Percentiles rank a stretch among this genome's conserved stretches.
These are phyloP conservation scores for Drosophila erecta DNA, from an alignment of 1,140 invertebrate genomes.

Conservation along the genomic window DNA sequence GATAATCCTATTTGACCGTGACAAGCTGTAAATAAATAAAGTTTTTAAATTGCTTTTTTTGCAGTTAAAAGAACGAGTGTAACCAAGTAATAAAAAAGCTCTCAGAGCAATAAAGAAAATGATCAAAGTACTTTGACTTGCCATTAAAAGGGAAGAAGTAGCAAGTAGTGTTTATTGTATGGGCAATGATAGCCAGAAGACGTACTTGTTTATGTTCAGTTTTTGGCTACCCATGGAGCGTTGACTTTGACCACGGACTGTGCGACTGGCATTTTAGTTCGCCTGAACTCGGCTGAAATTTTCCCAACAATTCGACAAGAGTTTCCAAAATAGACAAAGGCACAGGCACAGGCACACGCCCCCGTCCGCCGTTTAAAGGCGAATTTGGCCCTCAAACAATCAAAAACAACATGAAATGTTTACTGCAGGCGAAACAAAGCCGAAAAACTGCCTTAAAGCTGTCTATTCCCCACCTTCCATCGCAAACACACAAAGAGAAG, in stretches of 20 bases:
- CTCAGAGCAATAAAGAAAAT: slow-evolving; percentile 25
- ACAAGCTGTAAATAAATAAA: not conserved
- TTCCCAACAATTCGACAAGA: slow-evolving; percentile 43
- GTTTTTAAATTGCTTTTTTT: not conserved
- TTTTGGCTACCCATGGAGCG: slow-evolving; percentile 18
- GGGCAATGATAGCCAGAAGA: slow-evolving; percentile 25
- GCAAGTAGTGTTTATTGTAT: slow-evolving; percentile 33
- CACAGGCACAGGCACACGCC: not conserved
- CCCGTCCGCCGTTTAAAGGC: slow-evolving; percentile 33
- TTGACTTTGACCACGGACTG: slow-evolving; percentile 28
- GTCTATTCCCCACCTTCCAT: slow-evolving; percentile 44
- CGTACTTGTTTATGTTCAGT: slow-evolving; percentile 22
- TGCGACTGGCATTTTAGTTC: slow-evolving; percentile 27
- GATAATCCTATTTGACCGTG: not conserved
- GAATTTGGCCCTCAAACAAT: slow-evolving; percentile 47
- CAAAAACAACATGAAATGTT: slow-evolving; percentile 24
- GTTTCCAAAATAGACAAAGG: slow-evolving; percentile 75
- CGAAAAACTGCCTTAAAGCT: slow-evolving; percentile 65
- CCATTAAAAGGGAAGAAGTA: slow-evolving; percentile 14
- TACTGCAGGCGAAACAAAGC: slow-evolving; percentile 69
- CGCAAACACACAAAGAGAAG: slow-evolving; percentile 53
- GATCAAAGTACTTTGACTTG: slow-evolving; percentile 25
- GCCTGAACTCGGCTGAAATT: slow-evolving; percentile 32
- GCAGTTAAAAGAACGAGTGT: not conserved
- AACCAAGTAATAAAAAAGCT: slow-evolving; percentile 15